These are phyloP conservation scores for Oxycera nigricornis DNA, from an alignment of 2,888 invertebrate species.

Conservation along the genomic window DNA sequence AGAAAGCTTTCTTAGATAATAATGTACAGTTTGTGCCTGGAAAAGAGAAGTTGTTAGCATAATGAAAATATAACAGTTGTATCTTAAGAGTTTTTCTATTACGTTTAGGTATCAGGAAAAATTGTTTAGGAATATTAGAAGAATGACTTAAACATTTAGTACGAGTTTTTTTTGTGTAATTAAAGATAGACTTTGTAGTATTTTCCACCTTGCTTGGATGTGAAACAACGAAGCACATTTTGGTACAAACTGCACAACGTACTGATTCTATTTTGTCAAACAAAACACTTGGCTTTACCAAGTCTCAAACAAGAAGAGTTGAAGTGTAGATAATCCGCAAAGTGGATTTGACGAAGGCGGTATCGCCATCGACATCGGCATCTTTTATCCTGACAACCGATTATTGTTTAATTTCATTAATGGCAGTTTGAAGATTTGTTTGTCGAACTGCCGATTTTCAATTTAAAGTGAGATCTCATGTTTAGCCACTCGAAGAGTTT, in stretches of 20 bases:
- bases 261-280: background rate
- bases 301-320: conserved; percentile 29
- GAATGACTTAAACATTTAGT: too few species aligned
- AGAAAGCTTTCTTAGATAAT: background rate
- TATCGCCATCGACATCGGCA: conserved; percentile 42
- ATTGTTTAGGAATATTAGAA: background rate
- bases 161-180: background rate
- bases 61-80: background rate
- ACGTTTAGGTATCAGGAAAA: background rate
- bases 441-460: conserved; percentile 41
- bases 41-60: background rate
- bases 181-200: background rate
- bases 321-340: conserved; percentile 41
- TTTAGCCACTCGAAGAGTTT: conserved; percentile 36
- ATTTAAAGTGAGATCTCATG: conserved; percentile 43
- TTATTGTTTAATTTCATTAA: conserved; percentile 47
- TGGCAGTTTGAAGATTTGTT: conserved; percentile 45
- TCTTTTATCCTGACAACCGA: conserved; percentile 46
- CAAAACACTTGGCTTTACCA: conserved; percentile 21
- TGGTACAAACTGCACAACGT: background rate
- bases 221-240: background rate
- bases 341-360: conserved; percentile 43
- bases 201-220: too few species aligned
- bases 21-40: background rate
- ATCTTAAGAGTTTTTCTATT: background rate